Evolutionary conservation across 2,113 vertebrate species (phyloP).

Genomic region (Hippoglossus stenolepis): DNA sequence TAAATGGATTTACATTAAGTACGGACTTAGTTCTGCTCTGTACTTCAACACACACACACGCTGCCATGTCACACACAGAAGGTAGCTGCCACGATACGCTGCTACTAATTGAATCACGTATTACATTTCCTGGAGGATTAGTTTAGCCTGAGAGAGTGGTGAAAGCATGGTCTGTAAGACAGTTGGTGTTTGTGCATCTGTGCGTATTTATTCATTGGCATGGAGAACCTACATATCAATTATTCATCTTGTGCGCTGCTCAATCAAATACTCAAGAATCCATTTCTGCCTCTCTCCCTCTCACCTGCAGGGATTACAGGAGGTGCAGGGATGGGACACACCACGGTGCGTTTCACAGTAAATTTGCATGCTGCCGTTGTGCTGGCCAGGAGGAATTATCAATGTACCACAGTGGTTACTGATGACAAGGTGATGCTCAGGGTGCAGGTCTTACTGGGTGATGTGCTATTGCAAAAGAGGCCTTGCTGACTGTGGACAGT

Average conservation of each 20-base stretch:
- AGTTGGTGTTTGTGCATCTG: slow-evolving; percentile 54
- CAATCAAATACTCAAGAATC: slow-evolving; percentile 73
- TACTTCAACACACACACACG: neutral
- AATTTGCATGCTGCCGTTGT: slow-evolving; percentile 62
- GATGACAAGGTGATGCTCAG: slow-evolving; percentile 19
- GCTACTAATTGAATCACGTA: slow-evolving; percentile 70
- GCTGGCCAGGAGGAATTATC: slow-evolving; percentile 40
- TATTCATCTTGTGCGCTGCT: slow-evolving; percentile 74
- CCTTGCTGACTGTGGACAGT: slow-evolving; percentile 9
- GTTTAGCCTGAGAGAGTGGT: slow-evolving; percentile 60
- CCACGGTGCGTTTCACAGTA: slow-evolving; percentile 46
- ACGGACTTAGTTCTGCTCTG: slow-evolving; percentile 46
- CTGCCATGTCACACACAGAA: slow-evolving; percentile 38
- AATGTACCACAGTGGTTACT: slow-evolving; percentile 25
- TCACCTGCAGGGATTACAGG: slow-evolving; percentile 73
- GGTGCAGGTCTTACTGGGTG: slow-evolving; percentile 24
- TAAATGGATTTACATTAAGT: slow-evolving; percentile 56
- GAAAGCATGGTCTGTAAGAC: slow-evolving; percentile 42
- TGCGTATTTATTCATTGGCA: slow-evolving; percentile 58
- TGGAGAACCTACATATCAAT: slow-evolving; percentile 68
- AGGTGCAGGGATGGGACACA: slow-evolving; percentile 48
- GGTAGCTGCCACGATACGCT: slow-evolving; percentile 29
- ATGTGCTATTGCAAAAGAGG: neutral
- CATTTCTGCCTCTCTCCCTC: slow-evolving; percentile 41
- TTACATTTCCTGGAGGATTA: slow-evolving; percentile 75